Evolutionary conservation across 1,140 invertebrate species (phyloP).

Genomic region (Caenorhabditis inopinata): DNA sequence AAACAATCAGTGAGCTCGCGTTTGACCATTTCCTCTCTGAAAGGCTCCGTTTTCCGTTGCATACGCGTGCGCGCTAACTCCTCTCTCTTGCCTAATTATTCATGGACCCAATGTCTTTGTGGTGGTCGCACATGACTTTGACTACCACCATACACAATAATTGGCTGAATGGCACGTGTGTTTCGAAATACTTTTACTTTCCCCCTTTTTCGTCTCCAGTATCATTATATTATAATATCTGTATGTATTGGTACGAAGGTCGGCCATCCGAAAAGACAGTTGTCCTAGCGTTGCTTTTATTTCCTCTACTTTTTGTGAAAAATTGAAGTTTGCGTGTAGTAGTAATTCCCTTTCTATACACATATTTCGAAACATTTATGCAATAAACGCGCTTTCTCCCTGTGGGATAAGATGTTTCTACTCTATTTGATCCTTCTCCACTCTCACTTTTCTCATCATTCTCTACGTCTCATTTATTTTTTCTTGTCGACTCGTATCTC

Average conservation of each 20-base stretch:
- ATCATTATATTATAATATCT: slow-evolving; percentile 20
- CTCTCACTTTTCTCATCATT: not conserved
- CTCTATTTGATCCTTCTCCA: not conserved
- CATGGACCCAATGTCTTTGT: slow-evolving; percentile 13
- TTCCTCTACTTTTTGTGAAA: not conserved
- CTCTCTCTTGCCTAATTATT: slow-evolving; percentile 9
- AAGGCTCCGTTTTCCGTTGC: slow-evolving; percentile 16
- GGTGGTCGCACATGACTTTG: not conserved
- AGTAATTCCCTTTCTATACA: not conserved
- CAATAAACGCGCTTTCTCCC: not conserved
- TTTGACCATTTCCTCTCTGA: slow-evolving; percentile 4
- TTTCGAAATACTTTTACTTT: not conserved
- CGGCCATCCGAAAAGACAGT: slow-evolving; percentile 20
- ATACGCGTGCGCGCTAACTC: not conserved
- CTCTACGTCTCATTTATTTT: not conserved
- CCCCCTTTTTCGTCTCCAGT: not conserved
- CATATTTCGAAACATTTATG: not conserved
- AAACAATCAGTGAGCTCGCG: not conserved
- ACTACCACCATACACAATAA: not conserved
- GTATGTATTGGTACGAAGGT: slow-evolving; percentile 1
- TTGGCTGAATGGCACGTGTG: slow-evolving; percentile 17
- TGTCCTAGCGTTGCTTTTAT: not conserved
- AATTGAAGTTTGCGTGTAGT: not conserved
- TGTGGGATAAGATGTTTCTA: not conserved
- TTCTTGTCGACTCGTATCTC: not conserved